A percentile compares a stretch with the other conserved stretches of the same genome.
phyloP scores from a whole-genome alignment of 2,888 invertebrate species.

The Heliothis peltigera region DNA sequence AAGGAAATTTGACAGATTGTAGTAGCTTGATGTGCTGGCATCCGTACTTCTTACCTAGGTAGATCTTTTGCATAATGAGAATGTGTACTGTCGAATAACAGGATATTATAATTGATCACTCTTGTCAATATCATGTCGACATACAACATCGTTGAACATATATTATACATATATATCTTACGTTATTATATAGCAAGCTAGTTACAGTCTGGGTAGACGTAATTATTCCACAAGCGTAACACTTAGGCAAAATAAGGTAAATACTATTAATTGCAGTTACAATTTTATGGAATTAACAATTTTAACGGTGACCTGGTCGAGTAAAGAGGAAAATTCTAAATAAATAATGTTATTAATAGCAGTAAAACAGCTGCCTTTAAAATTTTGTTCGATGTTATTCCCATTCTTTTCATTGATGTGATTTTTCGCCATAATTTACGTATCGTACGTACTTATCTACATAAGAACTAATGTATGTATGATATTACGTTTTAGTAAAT shows the following conservation, averaged over 20 bases:
- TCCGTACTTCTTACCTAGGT: neutral
- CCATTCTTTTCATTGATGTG: too few species aligned
- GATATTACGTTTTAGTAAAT: too few species aligned
- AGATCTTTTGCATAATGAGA: neutral
- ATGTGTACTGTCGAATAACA: conserved; percentile 8
- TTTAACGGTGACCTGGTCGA: neutral
- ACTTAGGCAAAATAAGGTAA: conserved; percentile 13
- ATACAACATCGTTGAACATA: conserved; percentile 13
- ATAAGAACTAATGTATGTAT: too few species aligned
- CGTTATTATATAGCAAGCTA: conserved; percentile 31
- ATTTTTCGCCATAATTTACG: too few species aligned
- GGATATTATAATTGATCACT: conserved; percentile 20
- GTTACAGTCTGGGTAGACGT: conserved; percentile 22
- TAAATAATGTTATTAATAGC: conserved; percentile 2
- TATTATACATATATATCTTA: too few species aligned
- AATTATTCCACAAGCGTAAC: conserved; percentile 36
- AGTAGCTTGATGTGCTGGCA: too few species aligned
- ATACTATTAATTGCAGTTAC: neutral
- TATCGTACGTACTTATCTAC: too few species aligned
- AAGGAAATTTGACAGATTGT: too few species aligned
- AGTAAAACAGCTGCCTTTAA: neutral
- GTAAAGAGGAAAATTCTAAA: conserved; percentile 23
- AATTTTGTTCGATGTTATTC: neutral
- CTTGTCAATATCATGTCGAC: conserved; percentile 25
- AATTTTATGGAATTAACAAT: conserved; percentile 3